Base-by-base conservation (phyloP, 2,113 vertebrate genomes). In the Sardina pilchardus region DNA sequence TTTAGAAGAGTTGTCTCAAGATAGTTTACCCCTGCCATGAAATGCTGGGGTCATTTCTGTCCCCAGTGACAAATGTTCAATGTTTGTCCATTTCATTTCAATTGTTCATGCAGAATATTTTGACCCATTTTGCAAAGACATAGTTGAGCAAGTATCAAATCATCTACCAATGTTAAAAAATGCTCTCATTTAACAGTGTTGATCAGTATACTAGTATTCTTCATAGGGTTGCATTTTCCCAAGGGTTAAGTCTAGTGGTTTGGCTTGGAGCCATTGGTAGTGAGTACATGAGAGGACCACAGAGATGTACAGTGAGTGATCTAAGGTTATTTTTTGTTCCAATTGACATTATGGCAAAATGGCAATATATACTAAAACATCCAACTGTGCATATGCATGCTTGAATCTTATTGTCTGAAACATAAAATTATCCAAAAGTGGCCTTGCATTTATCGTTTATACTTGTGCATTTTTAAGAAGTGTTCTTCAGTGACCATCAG, bases 301-400 rank as follows among this genome's bases (percentile, higher is more conserved):
- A 86, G n/a, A 86, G 85, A 56, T 85, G 85, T 88, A 86, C 84
- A 88, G 84, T 81, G 43, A 16, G n/a, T 30, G 44, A 39, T 87
- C 44, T 36, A 26, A 26, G 30, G 26, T 8, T 30, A 36, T 83
- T 85, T 17, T 36, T 53, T 82, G 82, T 16, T 43, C 83, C 83
- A 84, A 71, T 83, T 36, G 42, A 84, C 26, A 78, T 39, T 67
- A 44, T 71, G 6, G 9, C 14, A n/a, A 85, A 53, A 80, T 34
- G 14, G 81, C 75, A 30, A 86, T 81, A 91, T 88, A 88, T 91
- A 87, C 89, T 87, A 87, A 81, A 90, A 86, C 89, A 89, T 89
- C 89, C 92, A 90, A 87, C 86, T 94, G 92, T 95, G 91, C 39
- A 92, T 95, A 92, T 92, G 94, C 94, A 95, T 94, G 93, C 92